Conservation (phyloP, 2,797 vertebrate species). For the Anolis apletophallus region DNA sequence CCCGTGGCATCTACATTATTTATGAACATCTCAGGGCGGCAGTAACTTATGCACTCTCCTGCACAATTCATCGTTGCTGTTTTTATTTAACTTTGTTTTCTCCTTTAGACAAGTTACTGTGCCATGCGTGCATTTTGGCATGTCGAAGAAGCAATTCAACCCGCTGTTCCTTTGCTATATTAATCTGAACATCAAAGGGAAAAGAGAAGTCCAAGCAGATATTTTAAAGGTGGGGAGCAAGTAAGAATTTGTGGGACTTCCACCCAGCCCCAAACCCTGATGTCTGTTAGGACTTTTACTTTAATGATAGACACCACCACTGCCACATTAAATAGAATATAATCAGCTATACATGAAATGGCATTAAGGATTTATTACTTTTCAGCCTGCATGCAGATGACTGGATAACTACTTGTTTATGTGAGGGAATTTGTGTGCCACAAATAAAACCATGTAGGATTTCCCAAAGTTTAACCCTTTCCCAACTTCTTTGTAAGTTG, state of each 20-base stretch:
- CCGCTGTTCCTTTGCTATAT: neutral
- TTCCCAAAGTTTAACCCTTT: neutral
- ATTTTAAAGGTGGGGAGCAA: neutral
- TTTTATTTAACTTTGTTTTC: conserved; percentile 51
- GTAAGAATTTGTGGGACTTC: neutral
- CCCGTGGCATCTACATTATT: conserved; percentile 69
- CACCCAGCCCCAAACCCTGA: neutral
- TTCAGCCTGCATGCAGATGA: neutral
- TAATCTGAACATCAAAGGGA: neutral
- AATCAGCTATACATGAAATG: neutral
- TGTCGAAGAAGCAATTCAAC: neutral
- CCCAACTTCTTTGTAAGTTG: neutral
- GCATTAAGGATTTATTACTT: conserved; percentile 16
- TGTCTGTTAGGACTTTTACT: neutral
- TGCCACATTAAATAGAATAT: neutral
- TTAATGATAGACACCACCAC: neutral
- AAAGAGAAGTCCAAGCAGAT: neutral
- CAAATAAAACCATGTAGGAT: neutral
- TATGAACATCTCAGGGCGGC: conserved; percentile 68
- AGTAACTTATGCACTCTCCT: conserved; percentile 61
- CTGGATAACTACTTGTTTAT: neutral
- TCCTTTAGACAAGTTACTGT: conserved; percentile 48
- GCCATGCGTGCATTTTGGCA: conserved; percentile 33
- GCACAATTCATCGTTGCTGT: conserved; percentile 44
- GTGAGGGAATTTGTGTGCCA: neutral